A percentile compares a stretch with the other conserved stretches of the same genome.
These are phyloP conservation scores for Aplysina aerophoba DNA, from an alignment of 37 sponge, comb jelly and placozoan species.

Conservation along the genomic window DNA sequence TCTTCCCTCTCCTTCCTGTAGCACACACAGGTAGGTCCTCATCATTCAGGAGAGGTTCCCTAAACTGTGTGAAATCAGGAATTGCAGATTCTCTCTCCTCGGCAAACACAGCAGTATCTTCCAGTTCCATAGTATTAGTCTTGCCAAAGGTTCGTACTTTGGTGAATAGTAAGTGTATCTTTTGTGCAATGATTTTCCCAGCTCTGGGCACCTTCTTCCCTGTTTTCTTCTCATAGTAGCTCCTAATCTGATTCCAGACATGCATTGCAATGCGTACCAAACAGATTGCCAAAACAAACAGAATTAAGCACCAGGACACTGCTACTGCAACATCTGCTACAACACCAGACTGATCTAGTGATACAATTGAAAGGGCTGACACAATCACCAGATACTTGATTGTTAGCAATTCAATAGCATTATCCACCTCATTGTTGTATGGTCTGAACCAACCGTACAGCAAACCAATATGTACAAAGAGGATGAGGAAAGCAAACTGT, in stretches of 20 bases:
- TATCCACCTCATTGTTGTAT: slow-evolving; percentile 53
- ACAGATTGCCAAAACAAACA: slow-evolving; percentile 2
- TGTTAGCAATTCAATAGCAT: slow-evolving; percentile 45
- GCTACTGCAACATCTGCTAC: neutral
- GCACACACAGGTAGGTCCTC: neutral
- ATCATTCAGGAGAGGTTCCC: slow-evolving; percentile 9
- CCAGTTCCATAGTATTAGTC: neutral
- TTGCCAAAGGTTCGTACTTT: neutral
- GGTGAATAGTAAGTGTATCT: neutral
- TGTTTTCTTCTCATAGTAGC: slow-evolving; percentile 16
- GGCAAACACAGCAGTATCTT: neutral
- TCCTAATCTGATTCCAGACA: slow-evolving; percentile 17
- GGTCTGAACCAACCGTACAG: slow-evolving; percentile 51
- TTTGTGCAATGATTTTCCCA: neutral
- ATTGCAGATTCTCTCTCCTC: neutral
- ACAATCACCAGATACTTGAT: slow-evolving; percentile 31
- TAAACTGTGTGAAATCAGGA: neutral
- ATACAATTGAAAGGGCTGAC: slow-evolving; percentile 32
- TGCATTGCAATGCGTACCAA: neutral
- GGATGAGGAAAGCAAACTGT: slow-evolving; percentile 49
- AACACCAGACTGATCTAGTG: slow-evolving; percentile 37
- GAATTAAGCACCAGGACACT: slow-evolving; percentile 23
- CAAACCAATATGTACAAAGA: slow-evolving; percentile 22
- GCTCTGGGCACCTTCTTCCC: neutral
- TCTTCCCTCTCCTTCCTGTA: neutral